Evolutionary conservation across 2,797 vertebrate genomes (phyloP).

Genomic region (Melanogrammus aeglefinus): DNA sequence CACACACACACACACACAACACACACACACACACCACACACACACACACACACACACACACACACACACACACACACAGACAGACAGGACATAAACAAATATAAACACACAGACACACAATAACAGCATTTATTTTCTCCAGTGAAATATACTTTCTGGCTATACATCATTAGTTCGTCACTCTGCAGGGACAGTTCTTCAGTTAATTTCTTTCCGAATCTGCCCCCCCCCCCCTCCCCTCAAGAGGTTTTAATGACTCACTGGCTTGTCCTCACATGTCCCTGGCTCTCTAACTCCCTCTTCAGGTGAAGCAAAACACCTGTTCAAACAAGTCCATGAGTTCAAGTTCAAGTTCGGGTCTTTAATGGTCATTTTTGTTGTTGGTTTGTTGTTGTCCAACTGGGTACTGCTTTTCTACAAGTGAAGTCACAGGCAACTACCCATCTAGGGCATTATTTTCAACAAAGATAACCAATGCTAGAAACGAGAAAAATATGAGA

Average conservation of each 20-base stretch:
- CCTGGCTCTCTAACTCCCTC: slow-evolving; percentile 73
- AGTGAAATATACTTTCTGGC: slow-evolving; percentile 15
- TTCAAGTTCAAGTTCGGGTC: not conserved
- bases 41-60: not conserved
- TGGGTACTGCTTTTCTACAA: too few species aligned
- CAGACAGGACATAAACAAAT: not conserved
- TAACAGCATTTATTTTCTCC: slow-evolving; percentile 21
- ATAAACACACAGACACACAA: not conserved
- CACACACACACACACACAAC: not conserved
- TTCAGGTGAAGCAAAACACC: slow-evolving; percentile 52
- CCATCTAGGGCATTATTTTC: too few species aligned
- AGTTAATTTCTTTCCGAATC: not conserved
- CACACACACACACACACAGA: too few species aligned
- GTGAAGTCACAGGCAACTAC: too few species aligned
- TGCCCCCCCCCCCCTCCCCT: not conserved
- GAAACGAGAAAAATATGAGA: too few species aligned
- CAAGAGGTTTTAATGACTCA: not conserved
- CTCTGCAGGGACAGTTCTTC: not conserved
- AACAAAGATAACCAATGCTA: too few species aligned
- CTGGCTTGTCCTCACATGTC: slow-evolving; percentile 17
- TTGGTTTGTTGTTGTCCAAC: too few species aligned
- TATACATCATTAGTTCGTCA: slow-evolving; percentile 14
- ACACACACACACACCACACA: not conserved
- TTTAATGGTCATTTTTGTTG: not conserved
- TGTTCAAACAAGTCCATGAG: not conserved